These are phyloP conservation scores for Lagocephalus sceleratus DNA, from an alignment of 2,797 vertebrate genomes.

Conservation along the genomic window DNA sequence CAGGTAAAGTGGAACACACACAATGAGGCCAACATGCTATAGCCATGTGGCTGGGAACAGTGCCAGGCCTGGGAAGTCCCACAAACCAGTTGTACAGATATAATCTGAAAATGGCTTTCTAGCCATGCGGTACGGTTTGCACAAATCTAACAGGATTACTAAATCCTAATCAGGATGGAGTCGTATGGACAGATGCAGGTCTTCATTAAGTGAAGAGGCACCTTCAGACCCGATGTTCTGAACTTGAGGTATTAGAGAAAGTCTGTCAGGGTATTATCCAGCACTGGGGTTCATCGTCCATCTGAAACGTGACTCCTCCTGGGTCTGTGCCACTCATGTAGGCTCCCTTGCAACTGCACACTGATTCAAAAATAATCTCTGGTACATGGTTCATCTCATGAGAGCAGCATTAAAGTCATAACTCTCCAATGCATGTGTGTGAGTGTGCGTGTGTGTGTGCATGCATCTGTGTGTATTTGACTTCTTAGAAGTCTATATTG, in stretches of 20 bases:
- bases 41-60: slow-evolving; percentile 20
- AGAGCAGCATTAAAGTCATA: too few species aligned
- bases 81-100: slow-evolving; percentile 9
- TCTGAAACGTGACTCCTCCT: slow-evolving; percentile 29
- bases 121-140: slow-evolving; percentile 14
- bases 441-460: too few species aligned
- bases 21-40: slow-evolving; percentile 20
- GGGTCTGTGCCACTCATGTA: background rate
- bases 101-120: slow-evolving; percentile 18
- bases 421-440: too few species aligned
- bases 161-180: slow-evolving; percentile 54
- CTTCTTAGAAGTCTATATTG: too few species aligned
- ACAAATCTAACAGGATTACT: slow-evolving; percentile 51
- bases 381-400: too few species aligned
- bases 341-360: background rate
- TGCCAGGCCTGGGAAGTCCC: slow-evolving; percentile 10
- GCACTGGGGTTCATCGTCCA: slow-evolving; percentile 22
- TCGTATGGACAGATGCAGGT: slow-evolving; percentile 53
- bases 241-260: slow-evolving; percentile 58
- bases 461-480: too few species aligned
- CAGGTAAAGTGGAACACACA: slow-evolving; percentile 14
- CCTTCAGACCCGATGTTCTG: slow-evolving; percentile 37
- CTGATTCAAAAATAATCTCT: too few species aligned
- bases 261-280: slow-evolving; percentile 44
- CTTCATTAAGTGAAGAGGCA: slow-evolving; percentile 55